phyloP scores from a whole-genome alignment of 2,113 vertebrate species.

The Acinonyx jubatus region DNA sequence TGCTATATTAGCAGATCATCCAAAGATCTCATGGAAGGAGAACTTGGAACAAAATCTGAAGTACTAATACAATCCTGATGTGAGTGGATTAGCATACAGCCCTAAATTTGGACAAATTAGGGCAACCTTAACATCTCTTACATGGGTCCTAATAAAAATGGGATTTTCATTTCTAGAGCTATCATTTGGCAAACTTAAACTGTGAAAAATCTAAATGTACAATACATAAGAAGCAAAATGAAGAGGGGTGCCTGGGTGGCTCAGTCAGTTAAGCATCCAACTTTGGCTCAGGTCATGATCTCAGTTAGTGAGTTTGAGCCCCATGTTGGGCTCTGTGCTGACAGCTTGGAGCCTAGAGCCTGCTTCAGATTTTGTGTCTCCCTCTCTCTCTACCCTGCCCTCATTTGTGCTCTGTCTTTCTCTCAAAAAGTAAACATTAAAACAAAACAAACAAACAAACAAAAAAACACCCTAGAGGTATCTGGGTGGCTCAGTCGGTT shows the following conservation, averaged over 20 bases:
- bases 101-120: neutral
- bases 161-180: conserved; percentile 21
- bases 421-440: too few species aligned
- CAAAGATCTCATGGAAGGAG: neutral
- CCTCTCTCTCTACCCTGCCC: too few species aligned
- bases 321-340: too few species aligned
- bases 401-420: too few species aligned
- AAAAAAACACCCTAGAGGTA: too few species aligned
- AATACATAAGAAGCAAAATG: neutral
- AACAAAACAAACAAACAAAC: too few species aligned
- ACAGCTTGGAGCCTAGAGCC: too few species aligned
- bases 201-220: neutral
- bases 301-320: too few species aligned
- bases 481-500: too few species aligned
- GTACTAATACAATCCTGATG: neutral
- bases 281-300: too few species aligned
- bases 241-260: neutral
- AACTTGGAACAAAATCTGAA: neutral
- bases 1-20: neutral
- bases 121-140: neutral
- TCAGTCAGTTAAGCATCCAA: too few species aligned
- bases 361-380: too few species aligned
- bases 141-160: neutral
- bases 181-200: neutral
- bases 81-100: neutral